A percentile compares a stretch with the other conserved stretches of the same genome.
These are phyloP conservation scores for Megaceryle alcyon DNA, from an alignment of 2,797 vertebrate genomes.

Conservation along the genomic window DNA sequence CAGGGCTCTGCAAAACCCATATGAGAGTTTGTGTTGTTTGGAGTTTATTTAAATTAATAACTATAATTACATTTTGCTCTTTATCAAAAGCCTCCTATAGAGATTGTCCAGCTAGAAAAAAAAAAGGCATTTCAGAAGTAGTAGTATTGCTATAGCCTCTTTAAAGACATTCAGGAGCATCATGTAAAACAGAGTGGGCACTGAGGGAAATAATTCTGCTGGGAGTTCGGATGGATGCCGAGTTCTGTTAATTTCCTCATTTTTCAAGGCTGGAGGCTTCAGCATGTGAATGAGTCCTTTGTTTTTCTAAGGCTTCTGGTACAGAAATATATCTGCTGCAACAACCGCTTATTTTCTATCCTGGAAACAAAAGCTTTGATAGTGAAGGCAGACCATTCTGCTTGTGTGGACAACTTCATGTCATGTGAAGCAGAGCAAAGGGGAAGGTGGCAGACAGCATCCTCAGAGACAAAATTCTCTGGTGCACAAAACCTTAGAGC, in stretches of 20 bases:
- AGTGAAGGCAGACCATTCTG: background rate
- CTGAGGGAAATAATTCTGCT: conserved; percentile 22
- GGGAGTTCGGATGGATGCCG: background rate
- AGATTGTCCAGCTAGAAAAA: conserved; percentile 26
- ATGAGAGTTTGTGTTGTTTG: background rate
- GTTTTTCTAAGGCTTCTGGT: conserved; percentile 40
- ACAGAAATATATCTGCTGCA: conserved; percentile 39
- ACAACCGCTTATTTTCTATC: background rate
- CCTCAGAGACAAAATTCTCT: background rate
- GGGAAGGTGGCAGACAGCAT: background rate
- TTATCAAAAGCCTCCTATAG: conserved; percentile 12
- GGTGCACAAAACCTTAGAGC: background rate
- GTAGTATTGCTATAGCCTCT: background rate
- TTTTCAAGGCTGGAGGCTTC: conserved; percentile 50
- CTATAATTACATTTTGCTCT: conserved; percentile 38
- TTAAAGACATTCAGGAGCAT: conserved; percentile 33
- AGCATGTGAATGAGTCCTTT: conserved; percentile 44
- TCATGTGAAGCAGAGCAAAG: background rate
- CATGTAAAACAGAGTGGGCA: conserved; percentile 29
- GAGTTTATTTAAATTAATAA: conserved; percentile 55
- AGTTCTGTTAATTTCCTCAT: conserved; percentile 48
- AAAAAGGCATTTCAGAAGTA: conserved; percentile 39
- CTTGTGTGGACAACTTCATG: background rate
- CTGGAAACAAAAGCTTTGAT: conserved; percentile 14
- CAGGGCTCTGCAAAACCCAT: background rate